phyloP scores from a whole-genome alignment of 2,113 vertebrate species.

The Panurus biarmicus region DNA sequence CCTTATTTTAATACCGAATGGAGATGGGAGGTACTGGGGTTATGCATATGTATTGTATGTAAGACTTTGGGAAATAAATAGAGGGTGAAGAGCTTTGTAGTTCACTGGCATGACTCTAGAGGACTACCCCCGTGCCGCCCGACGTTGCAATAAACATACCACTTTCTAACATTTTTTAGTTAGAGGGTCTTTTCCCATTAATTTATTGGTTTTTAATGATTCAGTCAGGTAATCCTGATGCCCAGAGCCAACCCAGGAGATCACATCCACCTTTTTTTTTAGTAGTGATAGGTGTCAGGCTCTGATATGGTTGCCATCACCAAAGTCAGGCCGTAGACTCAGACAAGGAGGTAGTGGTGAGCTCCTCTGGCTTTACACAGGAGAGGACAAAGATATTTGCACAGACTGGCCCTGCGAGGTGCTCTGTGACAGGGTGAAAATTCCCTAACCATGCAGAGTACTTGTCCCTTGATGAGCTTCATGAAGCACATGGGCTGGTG shows the following conservation, averaged over 20 bases:
- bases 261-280: neutral
- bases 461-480: neutral
- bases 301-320: neutral
- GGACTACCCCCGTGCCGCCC: no score
- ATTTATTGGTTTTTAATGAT: no score
- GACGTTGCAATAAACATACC: no score
- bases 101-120: no score
- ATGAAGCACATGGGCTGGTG: neutral
- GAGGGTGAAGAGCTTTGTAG: no score
- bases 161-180: no score
- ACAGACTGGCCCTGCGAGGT: neutral
- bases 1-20: no score
- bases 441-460: neutral
- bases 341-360: neutral
- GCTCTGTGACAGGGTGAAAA: neutral
- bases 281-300: neutral
- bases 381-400: neutral
- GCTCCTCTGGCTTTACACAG: neutral
- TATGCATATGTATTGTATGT: no score
- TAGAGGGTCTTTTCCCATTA: no score
- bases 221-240: neutral
- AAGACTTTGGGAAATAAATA: no score
- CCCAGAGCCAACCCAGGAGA: neutral
- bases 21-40: no score
- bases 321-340: neutral